Conservation (phyloP, 1,140 invertebrate genomes). For the Lethocerus indicus region DNA sequence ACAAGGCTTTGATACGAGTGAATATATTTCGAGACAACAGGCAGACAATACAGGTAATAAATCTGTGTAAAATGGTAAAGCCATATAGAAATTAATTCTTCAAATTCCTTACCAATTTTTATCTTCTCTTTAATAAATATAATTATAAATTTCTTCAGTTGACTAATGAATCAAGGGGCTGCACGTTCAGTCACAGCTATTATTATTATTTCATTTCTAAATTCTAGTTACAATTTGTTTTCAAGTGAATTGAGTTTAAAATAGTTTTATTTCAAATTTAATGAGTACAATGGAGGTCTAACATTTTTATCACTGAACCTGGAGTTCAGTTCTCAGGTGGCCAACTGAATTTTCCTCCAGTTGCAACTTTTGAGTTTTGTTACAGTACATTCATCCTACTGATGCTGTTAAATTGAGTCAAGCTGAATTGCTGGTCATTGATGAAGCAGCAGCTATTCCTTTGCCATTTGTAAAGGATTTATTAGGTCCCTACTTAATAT, state of each 20-base stretch:
- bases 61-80: neutral
- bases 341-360: neutral
- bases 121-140: too few relatives aligned
- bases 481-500: slow-evolving; percentile 83
- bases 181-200: too few relatives aligned
- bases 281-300: too few relatives aligned
- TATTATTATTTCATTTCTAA: too few relatives aligned
- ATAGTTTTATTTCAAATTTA: too few relatives aligned
- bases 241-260: too few relatives aligned
- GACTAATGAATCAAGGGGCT: too few relatives aligned
- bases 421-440: slow-evolving; percentile 90
- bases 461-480: slow-evolving; percentile 82
- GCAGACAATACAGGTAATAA: slow-evolving; percentile 91
- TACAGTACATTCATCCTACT: slow-evolving; percentile 83
- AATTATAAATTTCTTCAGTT: too few relatives aligned
- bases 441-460: slow-evolving; percentile 98
- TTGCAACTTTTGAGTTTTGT: slow-evolving; percentile 8
- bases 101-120: too few relatives aligned
- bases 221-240: neutral
- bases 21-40: slow-evolving; percentile 82
- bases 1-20: slow-evolving; percentile 88
- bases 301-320: too few relatives aligned
- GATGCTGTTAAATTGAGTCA: slow-evolving; percentile 79
- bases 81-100: too few relatives aligned
- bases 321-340: neutral